Percentiles rank a stretch among this genome's conserved stretches.
phyloP scores from a whole-genome alignment of 2,888 invertebrate species.

The Drosophila birchii region DNA sequence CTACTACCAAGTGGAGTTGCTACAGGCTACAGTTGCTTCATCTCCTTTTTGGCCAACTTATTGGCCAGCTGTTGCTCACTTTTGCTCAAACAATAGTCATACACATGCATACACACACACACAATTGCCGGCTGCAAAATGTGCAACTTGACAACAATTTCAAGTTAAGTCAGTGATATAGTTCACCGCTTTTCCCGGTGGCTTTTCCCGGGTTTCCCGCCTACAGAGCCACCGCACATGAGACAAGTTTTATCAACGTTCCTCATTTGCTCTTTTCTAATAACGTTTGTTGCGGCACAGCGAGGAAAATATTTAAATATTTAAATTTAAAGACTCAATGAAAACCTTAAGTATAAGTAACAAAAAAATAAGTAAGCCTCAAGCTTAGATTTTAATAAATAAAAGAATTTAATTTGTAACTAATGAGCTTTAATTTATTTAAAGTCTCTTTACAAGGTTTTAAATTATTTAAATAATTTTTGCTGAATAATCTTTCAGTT shows the following conservation, averaged over 20 bases:
- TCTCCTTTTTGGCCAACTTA: slow-evolving; percentile 23
- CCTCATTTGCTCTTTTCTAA: slow-evolving; percentile 57
- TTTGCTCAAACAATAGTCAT: not conserved
- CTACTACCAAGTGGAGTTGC: slow-evolving; percentile 17
- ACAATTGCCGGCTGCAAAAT: slow-evolving; percentile 25
- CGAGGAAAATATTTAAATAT: not conserved
- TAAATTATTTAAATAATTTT: not conserved
- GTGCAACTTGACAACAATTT: slow-evolving; percentile 55
- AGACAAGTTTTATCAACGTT: slow-evolving; percentile 61
- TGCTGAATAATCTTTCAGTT: not conserved
- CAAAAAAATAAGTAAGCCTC: too few species aligned
- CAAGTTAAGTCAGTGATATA: slow-evolving; percentile 41
- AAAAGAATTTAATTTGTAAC: not conserved
- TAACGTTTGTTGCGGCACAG: slow-evolving; percentile 45
- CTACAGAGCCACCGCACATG: slow-evolving; percentile 24
- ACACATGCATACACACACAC: not conserved
- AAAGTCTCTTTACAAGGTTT: not conserved
- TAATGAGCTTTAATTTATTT: not conserved
- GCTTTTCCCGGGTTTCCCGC: slow-evolving; percentile 2
- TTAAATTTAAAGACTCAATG: too few species aligned
- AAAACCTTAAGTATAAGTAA: too few species aligned
- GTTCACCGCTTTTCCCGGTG: not conserved
- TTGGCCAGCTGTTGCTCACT: slow-evolving; percentile 39
- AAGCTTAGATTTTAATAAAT: not conserved
- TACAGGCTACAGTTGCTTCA: slow-evolving; percentile 5